Base-by-base conservation (phyloP, 2,888 invertebrate species). In the Epinotia nisella region DNA sequence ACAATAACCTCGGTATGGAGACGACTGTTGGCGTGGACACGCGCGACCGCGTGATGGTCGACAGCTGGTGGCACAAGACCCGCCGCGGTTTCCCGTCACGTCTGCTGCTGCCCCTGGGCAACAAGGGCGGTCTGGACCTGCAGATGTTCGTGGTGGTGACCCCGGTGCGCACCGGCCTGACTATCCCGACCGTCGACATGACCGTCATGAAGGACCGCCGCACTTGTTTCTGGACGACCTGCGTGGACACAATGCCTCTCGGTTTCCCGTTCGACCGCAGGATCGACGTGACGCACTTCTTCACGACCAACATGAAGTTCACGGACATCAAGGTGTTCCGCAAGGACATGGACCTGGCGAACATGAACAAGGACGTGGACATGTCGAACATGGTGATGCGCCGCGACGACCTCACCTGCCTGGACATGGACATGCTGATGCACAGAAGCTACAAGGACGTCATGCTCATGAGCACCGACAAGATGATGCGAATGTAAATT, bases 181-280 rank as follows among this genome's bases (percentile, higher is more conserved):
- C 93, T 2, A 87, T 94, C 58, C 89, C 91, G 15, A 83, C 75
- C 58, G 85, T 94, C 61, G 94, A 94, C 81, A 86, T 92, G 77
- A 89, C 86, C 77, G 85, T 89, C 74, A 91, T 91, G 86, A 93
- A 94, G 83, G 90, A 92, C 66, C 92, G 94, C 74, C 94, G 91
- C 77, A 88, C 94, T 75, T 95, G 94, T 78, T 92, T 92, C 82
- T 95, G 94, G 85, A 85, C 94, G 80, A 90, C 87, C 9, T 93
- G 92, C 76, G 87, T 95, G 76, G 96, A 97, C 87, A 94, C 92
- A 64, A 94, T 94, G 85, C 94, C 96, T 1, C 92, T 96, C 78
- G 96, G 96, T 74, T 97, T 95, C 94, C 97, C 97, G 78, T 95
- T 97, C 92, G 96, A 97, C 88, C 95, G 96, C 77, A 90, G 90